Base-by-base conservation (phyloP, 2,113 vertebrate species). In the Ginglymostoma cirratum region DNA sequence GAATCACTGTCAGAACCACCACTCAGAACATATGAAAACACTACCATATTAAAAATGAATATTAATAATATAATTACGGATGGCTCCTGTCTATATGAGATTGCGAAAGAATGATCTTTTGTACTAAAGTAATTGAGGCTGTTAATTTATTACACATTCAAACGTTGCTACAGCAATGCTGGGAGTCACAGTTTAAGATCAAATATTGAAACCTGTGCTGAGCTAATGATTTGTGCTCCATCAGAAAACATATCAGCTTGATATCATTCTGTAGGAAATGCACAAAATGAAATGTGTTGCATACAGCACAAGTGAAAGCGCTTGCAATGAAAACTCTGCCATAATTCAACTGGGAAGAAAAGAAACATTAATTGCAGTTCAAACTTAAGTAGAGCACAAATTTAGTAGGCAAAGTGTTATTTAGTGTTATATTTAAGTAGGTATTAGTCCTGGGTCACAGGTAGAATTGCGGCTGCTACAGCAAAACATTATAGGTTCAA, bases 121-220 rank as follows among this genome's bases (percentile, higher is more conserved):
- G 65, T 94, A 27, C 92, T 94, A n/a, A 94, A 94, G 92, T 94
- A 69, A 69, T 23, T 42, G 23, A 94, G 92, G 24, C 92, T 69
- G 66, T n/a, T 94, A 94, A 94, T 12, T 67, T 69, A 94, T 42
- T 38, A n/a, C 65, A 94, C 24, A 5, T 14, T 70, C 10, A 72
- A 72, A 72, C 42, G 93, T 72, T 72, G 27, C n/a, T 30, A 30
- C 19, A 8, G 21, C 69, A 67, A 69, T 19, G 65, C 92, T 95
- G 66, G 67, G 93, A 95, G 93, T 67, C 69, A 94, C n/a, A 27
- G 93, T 45, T 94, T 94, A 94, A 24, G 23, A 42, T 24, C 67
- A 17, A 14, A 24, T 14, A 24, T 72, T 95, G 67, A 95, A 69
- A 72, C 2, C 38, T 95, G 8, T 12, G 12, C 66, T 48, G 3